Percentiles rank a stretch among this genome's conserved stretches.
Conservation (phyloP, 2,797 vertebrate genomes). For the Amblyraja radiata region DNA sequence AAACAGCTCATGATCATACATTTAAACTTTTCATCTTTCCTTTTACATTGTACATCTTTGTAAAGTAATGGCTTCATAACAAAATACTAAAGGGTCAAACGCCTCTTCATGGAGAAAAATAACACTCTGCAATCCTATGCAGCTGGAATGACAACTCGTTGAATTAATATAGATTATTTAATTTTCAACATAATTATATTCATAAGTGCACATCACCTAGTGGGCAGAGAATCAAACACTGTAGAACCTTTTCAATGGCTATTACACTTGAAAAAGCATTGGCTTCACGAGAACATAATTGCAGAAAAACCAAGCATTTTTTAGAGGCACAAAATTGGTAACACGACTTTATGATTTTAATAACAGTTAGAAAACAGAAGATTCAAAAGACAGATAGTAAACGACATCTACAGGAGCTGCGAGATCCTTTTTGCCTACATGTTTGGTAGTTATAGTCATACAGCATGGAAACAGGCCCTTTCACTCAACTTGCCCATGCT, state of each 20-base stretch:
- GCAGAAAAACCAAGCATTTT: neutral
- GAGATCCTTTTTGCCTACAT: neutral
- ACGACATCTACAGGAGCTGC: neutral
- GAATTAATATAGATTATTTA: neutral
- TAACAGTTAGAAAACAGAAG: neutral
- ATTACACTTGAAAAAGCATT: neutral
- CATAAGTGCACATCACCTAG: neutral
- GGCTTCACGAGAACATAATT: neutral
- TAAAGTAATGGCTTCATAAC: neutral
- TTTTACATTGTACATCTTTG: neutral
- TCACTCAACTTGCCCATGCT: no score
- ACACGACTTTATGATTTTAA: neutral
- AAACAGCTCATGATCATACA: neutral
- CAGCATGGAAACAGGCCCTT: no score
- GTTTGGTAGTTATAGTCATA: neutral
- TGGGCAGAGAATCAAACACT: neutral
- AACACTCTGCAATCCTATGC: neutral
- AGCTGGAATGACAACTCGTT: neutral
- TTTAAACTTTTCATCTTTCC: constrained; percentile 7
- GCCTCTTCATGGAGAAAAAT: neutral
- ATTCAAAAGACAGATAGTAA: neutral
- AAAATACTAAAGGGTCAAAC: neutral
- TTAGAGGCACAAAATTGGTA: neutral
- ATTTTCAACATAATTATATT: neutral
- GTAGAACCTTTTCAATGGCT: neutral